Conservation (phyloP, 2,888 invertebrate genomes). For the Mimas tiliae region DNA sequence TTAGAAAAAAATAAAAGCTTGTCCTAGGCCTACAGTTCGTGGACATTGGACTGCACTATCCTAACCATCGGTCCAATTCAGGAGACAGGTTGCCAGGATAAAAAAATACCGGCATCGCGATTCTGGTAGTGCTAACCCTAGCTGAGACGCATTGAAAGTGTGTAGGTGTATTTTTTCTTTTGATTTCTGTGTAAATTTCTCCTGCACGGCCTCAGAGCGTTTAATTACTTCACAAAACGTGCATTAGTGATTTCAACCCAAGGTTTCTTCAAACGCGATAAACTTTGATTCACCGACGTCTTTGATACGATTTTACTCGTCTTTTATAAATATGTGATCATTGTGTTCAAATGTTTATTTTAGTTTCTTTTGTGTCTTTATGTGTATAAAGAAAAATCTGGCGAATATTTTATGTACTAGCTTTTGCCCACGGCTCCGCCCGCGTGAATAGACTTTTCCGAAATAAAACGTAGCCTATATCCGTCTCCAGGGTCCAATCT, state of each 20-base stretch:
- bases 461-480: no score
- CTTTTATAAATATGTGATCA: slow-evolving; percentile 20
- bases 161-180: slow-evolving; percentile 14
- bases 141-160: slow-evolving; percentile 6
- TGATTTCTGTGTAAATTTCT: slow-evolving; percentile 8
- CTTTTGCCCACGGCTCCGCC: no score
- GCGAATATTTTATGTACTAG: no score
- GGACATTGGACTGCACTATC: no score
- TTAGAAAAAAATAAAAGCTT: no score
- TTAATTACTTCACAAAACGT: slow-evolving; percentile 16
- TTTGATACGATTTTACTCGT: slow-evolving; percentile 15
- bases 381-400: not conserved
- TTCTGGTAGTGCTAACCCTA: slow-evolving; percentile 1
- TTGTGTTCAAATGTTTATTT: slow-evolving; percentile 6
- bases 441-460: no score
- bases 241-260: slow-evolving; percentile 17
- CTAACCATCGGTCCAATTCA: no score
- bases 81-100: no score
- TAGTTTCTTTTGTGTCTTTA: not conserved
- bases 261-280: slow-evolving; percentile 12
- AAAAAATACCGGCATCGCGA: not conserved
- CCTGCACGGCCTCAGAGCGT: slow-evolving; percentile 2
- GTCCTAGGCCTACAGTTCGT: no score
- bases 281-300: slow-evolving; percentile 20
- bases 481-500: no score